Evolutionary conservation across 1,140 invertebrate species (phyloP).

Genomic region (Leptoteleia sp.): DNA sequence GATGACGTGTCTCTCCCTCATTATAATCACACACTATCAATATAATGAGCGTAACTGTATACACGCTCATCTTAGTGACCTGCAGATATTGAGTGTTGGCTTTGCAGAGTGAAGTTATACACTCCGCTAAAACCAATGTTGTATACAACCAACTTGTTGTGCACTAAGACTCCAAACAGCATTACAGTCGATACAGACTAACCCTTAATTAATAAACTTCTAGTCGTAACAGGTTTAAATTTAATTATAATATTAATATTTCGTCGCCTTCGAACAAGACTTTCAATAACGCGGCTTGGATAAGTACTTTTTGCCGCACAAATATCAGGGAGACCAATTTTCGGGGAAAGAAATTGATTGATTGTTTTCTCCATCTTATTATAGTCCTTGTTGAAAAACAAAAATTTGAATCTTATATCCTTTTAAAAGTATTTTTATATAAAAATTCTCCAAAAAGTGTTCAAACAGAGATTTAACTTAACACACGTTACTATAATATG

Average conservation of each 20-base stretch:
- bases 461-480: no score
- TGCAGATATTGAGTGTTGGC: constrained; percentile 41
- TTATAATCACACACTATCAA: constrained; percentile 60
- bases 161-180: constrained; percentile 34
- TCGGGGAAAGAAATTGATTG: no score
- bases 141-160: constrained; percentile 27
- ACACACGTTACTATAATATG: no score
- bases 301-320: no score
- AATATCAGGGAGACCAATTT: no score
- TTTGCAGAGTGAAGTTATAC: constrained; percentile 32
- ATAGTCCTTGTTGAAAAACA: no score
- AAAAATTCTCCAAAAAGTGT: no score
- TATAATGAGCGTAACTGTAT: constrained; percentile 54
- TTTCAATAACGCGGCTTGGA: background rate
- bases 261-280: background rate
- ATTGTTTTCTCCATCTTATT: no score
- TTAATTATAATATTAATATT: constrained; percentile 15
- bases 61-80: constrained; percentile 50
- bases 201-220: constrained; percentile 44
- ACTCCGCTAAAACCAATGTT: constrained; percentile 24
- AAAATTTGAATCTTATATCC: no score
- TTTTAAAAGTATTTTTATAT: no score
- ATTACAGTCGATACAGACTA: constrained; percentile 24
- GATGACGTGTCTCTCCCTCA: constrained; percentile 48
- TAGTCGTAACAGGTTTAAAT: constrained; percentile 16